Percentiles rank a stretch among this genome's conserved stretches.
Evolutionary conservation across 2,888 invertebrate species (phyloP).

Genomic region (Cantharis lateralis): DNA sequence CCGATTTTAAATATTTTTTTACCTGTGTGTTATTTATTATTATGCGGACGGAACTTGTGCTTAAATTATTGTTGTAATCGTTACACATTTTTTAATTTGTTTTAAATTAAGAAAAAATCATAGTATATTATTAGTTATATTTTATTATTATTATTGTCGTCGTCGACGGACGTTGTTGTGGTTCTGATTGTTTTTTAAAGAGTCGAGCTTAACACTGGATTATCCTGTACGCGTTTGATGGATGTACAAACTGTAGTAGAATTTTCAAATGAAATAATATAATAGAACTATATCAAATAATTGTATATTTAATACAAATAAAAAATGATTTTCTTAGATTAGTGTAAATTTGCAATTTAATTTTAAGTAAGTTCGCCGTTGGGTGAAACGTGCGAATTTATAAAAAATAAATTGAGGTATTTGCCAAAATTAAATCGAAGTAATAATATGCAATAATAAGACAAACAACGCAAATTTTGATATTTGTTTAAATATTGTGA

Average conservation of each 20-base stretch:
- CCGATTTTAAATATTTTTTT: neutral
- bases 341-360: slow-evolving; percentile 23
- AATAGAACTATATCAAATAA: slow-evolving; percentile 42
- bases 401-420: neutral
- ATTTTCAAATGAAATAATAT: slow-evolving; percentile 18
- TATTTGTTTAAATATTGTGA: slow-evolving; percentile 50
- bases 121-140: neutral
- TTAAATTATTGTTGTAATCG: neutral
- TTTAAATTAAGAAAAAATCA: too few species aligned
- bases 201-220: slow-evolving; percentile 4
- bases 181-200: slow-evolving; percentile 4
- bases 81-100: too few species aligned
- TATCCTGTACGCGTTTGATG: slow-evolving; percentile 44
- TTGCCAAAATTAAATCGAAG: slow-evolving; percentile 27
- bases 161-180: too few species aligned
- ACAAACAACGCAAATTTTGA: slow-evolving; percentile 53
- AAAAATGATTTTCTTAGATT: slow-evolving; percentile 33
- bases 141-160: neutral
- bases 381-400: neutral
- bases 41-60: neutral
- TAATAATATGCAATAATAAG: slow-evolving; percentile 51
- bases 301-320: slow-evolving; percentile 37
- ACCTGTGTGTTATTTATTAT: neutral
- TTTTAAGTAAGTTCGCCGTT: slow-evolving; percentile 6
- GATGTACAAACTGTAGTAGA: slow-evolving; percentile 54